These are phyloP conservation scores for Xenops minutus DNA, from an alignment of 2,797 vertebrate genomes.

Conservation along the genomic window DNA sequence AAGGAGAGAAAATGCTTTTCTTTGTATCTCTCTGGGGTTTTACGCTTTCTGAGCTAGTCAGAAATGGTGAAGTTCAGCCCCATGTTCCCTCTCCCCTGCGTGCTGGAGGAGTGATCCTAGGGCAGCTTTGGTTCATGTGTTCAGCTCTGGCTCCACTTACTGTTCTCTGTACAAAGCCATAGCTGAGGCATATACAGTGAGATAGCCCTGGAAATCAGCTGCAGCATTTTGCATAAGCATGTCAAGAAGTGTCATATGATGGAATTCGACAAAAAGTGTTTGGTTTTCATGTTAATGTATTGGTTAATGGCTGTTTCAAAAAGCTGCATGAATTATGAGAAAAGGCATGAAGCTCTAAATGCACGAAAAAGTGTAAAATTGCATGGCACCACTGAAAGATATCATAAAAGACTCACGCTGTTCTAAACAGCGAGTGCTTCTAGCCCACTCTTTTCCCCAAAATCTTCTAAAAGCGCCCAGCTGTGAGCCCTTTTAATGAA, in stretches of 20 bases:
- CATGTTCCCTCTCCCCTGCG: accelerated
- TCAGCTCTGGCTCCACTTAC: background rate
- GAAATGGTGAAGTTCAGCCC: background rate
- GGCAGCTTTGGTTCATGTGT: background rate
- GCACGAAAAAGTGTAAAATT: slow-evolving; percentile 1
- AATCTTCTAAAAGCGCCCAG: background rate
- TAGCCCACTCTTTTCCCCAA: background rate
- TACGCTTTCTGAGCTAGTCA: background rate
- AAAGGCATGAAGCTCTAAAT: background rate
- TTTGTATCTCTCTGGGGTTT: background rate
- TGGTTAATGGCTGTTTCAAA: background rate
- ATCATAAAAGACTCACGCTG: slow-evolving; percentile 16
- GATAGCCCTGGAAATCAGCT: background rate
- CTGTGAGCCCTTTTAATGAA: background rate
- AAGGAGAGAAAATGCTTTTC: background rate
- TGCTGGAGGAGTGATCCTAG: background rate
- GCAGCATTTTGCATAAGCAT: background rate
- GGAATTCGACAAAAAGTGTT: background rate
- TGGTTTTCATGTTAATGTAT: background rate
- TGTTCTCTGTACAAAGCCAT: background rate
- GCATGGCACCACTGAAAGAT: background rate
- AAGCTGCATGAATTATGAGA: background rate
- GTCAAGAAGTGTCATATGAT: accelerated
- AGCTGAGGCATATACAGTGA: background rate
- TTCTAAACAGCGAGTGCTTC: background rate